phyloP scores from a whole-genome alignment of 2,888 invertebrate genomes.

The Drosophila testacea region DNA sequence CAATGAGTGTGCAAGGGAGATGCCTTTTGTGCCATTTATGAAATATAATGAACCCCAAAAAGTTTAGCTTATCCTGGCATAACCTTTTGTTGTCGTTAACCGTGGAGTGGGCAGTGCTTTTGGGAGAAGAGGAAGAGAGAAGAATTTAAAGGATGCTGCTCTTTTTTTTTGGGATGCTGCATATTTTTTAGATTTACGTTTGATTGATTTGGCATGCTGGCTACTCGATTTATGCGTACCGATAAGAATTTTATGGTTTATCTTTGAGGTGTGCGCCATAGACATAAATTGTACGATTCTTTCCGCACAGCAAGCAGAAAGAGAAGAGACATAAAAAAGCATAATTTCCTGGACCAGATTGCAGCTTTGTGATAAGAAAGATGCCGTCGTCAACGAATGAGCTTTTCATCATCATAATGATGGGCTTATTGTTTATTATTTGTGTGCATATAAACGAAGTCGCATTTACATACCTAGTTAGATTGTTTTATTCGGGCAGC shows the following conservation, averaged over 20 bases:
- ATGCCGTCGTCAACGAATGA: constrained; percentile 41
- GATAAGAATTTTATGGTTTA: constrained; percentile 77
- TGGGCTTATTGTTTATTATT: constrained; percentile 78
- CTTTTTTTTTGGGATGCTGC: constrained; percentile 35
- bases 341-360: constrained; percentile 82
- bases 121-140: background rate
- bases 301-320: constrained; percentile 13
- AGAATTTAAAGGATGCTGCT: background rate
- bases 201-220: constrained; percentile 74
- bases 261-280: constrained; percentile 62
- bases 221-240: constrained; percentile 68
- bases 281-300: constrained; percentile 55
- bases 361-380: constrained; percentile 68
- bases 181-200: constrained; percentile 60
- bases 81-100: constrained; percentile 47
- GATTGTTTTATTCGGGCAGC: constrained; percentile 32
- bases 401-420: constrained; percentile 74
- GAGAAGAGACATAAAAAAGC: constrained; percentile 68
- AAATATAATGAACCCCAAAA: constrained; percentile 61
- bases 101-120: background rate
- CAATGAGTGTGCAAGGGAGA: constrained; percentile 7
- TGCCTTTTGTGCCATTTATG: constrained; percentile 51
- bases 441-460: background rate
- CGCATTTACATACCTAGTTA: constrained; percentile 14
- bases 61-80: constrained; percentile 49